phyloP scores from a whole-genome alignment of 2,113 vertebrate species.

The Cavia porcellus region DNA sequence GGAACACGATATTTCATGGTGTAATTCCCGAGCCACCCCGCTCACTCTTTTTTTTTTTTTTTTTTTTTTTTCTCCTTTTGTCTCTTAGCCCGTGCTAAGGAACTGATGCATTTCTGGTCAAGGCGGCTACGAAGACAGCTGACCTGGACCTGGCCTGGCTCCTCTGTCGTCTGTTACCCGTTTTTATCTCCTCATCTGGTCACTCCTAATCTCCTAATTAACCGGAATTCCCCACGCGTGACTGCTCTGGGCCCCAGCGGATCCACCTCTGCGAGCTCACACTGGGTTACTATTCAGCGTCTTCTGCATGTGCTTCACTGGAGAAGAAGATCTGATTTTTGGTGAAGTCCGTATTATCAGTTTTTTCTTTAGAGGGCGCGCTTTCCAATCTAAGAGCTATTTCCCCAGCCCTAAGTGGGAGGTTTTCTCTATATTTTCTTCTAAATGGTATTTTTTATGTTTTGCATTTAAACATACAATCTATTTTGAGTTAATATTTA shows the following conservation, averaged over 20 bases:
- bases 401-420: background rate
- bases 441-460: background rate
- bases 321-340: conserved; percentile 10
- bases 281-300: background rate
- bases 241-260: too few relatives aligned
- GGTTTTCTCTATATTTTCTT: background rate
- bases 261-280: background rate
- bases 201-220: background rate
- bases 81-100: background rate
- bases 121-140: background rate
- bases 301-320: background rate
- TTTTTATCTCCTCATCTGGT: background rate
- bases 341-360: background rate
- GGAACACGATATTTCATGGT: background rate
- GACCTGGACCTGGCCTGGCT: background rate
- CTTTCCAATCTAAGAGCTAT: background rate
- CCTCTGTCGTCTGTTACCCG: background rate
- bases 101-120: background rate
- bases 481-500: background rate
- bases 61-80: background rate
- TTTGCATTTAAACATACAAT: background rate
- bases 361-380: background rate
- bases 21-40: background rate
- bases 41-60: background rate
- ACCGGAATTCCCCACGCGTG: background rate